These are phyloP conservation scores for Ophion obscuratus DNA, from an alignment of 2,888 invertebrate species.

Conservation along the genomic window DNA sequence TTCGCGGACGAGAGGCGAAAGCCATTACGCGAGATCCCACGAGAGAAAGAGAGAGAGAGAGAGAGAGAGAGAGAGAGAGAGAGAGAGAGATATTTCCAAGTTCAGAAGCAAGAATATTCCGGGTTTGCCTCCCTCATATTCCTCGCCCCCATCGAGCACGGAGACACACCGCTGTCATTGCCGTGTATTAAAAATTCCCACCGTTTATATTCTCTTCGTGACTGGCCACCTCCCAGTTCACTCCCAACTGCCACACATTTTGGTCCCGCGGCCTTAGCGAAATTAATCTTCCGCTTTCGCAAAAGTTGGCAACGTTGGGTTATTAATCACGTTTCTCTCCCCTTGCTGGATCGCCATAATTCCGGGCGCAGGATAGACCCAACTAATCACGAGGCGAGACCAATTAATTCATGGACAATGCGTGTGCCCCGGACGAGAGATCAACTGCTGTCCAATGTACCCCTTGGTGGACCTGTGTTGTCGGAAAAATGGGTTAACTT, in stretches of 20 bases:
- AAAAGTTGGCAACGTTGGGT: constrained; percentile 77
- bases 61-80: not conserved
- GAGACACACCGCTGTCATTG: constrained; percentile 68
- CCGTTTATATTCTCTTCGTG: constrained; percentile 40
- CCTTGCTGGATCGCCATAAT: constrained; percentile 75
- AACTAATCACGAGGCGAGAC: constrained; percentile 78
- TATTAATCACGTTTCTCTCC: constrained; percentile 75
- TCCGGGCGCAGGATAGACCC: constrained; percentile 73
- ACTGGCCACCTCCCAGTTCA: constrained; percentile 29
- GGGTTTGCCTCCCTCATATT: not conserved
- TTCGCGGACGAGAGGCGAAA: constrained; percentile 30
- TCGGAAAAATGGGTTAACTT: constrained; percentile 13
- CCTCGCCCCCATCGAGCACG: constrained; percentile 18
- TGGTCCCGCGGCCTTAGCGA: constrained; percentile 63
- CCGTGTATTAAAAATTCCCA: constrained; percentile 75
- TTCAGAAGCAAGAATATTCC: constrained; percentile 37
- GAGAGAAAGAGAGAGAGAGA: constrained; percentile 5
- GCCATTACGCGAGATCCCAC: constrained; percentile 26
- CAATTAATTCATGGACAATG: constrained; percentile 76
- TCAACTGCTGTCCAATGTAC: constrained; percentile 22
- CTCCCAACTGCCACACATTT: constrained; percentile 38
- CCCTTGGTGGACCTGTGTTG: not conserved
- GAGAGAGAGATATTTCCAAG: not conserved
- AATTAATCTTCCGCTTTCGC: constrained; percentile 77
- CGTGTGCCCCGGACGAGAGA: constrained; percentile 40